Percentiles rank a stretch among this genome's conserved stretches.
Evolutionary conservation across 2,113 vertebrate species (phyloP).

Genomic region (Ammospiza caudacuta): DNA sequence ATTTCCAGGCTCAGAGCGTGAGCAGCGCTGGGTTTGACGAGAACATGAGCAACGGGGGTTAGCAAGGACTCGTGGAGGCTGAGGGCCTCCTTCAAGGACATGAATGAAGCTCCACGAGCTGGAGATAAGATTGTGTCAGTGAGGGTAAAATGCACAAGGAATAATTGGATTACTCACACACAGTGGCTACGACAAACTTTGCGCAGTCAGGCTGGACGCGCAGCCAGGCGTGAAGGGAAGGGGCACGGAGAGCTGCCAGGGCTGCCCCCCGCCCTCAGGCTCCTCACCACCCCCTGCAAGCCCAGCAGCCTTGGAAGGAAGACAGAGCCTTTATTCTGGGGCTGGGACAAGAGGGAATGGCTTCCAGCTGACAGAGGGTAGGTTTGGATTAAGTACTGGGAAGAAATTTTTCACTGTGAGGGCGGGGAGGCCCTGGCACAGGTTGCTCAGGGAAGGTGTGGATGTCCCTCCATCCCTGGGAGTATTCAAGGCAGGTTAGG

Average conservation of each 20-base stretch:
- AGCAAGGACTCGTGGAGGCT: not conserved
- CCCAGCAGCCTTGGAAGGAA: not conserved
- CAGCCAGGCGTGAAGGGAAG: constrained; percentile 35
- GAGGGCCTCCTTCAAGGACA: not conserved
- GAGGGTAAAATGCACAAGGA: constrained; percentile 37
- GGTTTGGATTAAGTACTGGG: not conserved
- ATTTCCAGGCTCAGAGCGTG: not conserved
- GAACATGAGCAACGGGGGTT: not conserved
- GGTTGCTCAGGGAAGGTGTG: not conserved
- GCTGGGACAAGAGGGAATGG: not conserved
- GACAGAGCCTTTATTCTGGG: not conserved
- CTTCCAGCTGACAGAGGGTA: not conserved
- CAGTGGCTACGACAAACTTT: constrained; percentile 27
- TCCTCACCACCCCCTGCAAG: not conserved
- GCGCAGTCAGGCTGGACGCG: not conserved
- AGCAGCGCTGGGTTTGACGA: not conserved
- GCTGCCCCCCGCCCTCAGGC: not conserved
- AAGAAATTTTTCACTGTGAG: not conserved
- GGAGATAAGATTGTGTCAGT: constrained; percentile 31
- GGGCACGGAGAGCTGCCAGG: not conserved
- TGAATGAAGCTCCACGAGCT: constrained; percentile 8
- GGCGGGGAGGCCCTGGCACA: not conserved
- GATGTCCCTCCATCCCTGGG: not conserved
- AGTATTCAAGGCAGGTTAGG: not conserved
- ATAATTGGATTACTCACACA: constrained; percentile 60